A percentile compares a stretch with the other conserved stretches of the same genome.
These are phyloP conservation scores for Marasmarcha lunaedactyla DNA, from an alignment of 2,888 invertebrate genomes.

Conservation along the genomic window DNA sequence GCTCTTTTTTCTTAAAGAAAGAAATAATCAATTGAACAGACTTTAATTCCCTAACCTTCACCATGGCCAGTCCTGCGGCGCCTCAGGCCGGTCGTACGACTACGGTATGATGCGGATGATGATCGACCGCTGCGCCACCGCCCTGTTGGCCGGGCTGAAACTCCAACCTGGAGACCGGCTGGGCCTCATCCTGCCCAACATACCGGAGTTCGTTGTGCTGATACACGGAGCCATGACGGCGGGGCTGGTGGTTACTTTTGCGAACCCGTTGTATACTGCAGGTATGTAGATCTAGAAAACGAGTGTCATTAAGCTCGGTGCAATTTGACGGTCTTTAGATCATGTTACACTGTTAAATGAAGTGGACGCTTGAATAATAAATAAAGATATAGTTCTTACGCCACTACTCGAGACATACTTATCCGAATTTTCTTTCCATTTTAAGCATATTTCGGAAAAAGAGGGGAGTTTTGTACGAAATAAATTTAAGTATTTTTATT, in stretches of 20 bases:
- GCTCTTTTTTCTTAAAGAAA: too few species aligned
- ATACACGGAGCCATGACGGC: constrained; percentile 76
- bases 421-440: too few species aligned
- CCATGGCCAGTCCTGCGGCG: constrained; percentile 75
- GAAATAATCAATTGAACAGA: too few species aligned
- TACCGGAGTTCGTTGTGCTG: constrained; percentile 76
- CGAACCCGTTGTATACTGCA: constrained; percentile 77
- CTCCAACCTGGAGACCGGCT: constrained; percentile 74
- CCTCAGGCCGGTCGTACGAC: constrained; percentile 74
- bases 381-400: too few species aligned
- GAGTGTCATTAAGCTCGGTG: not conserved
- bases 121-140: constrained; percentile 69
- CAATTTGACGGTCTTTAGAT: too few species aligned
- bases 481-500: too few species aligned
- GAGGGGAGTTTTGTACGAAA: too few species aligned
- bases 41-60: too few species aligned
- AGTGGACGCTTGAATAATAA: too few species aligned
- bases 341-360: too few species aligned
- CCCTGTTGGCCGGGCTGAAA: constrained; percentile 64
- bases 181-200: constrained; percentile 76
- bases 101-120: constrained; percentile 72
- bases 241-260: constrained; percentile 75
- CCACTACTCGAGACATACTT: too few species aligned
- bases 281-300: constrained; percentile 39
- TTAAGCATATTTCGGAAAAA: too few species aligned